Evolutionary conservation across 2,888 invertebrate genomes (phyloP), one percentile per base, ranked within the genome.

Genomic region (Cerastoderma edule): DNA sequence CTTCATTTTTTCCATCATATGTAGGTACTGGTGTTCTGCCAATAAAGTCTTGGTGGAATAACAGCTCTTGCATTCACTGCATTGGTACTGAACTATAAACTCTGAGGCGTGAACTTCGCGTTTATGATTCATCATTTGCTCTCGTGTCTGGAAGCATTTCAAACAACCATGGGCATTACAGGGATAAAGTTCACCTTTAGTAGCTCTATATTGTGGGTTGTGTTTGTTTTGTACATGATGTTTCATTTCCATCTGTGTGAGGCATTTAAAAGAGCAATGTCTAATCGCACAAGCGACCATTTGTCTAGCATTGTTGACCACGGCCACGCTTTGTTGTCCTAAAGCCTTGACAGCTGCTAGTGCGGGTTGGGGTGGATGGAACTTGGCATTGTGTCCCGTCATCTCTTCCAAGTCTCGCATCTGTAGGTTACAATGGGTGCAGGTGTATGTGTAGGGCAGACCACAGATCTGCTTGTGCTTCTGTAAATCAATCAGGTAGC

Each of bases 11-110:
- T 81, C 81, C 54, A 78, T 78, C 5, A 73, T 73, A 28, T 81
- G 81, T 22, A 81, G 70, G 60, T 81, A 81, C 67, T 81, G 81
- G 50, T 81, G 81, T 35, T 81, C 81, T 0, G 81, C 81, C 6
- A 81, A 64, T 1, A 81, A 56, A 5, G 78, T 78, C 63, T 81
- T 81, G 35, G 70, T 78, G 5, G 81, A 81, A 33, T 66, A 81
- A 27, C 81, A 81, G 10, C 44, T 72, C 60, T 78, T 81, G 46
- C 81, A 81, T 57, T 81, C 81, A 67, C 75, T 75, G 33, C 81
- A 81, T 27, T 81, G 81, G 57, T 81, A 81, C 50, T 81, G 81
- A 16, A 81, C 81, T 5, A 81, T 81, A 63, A 81, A 81, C 60
- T 81, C 81, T 10, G 74, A 77, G 1, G 78, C 75, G 32, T 78